Base-by-base conservation (phyloP, 1,140 invertebrate species). In the Temnothorax longispinosus region DNA sequence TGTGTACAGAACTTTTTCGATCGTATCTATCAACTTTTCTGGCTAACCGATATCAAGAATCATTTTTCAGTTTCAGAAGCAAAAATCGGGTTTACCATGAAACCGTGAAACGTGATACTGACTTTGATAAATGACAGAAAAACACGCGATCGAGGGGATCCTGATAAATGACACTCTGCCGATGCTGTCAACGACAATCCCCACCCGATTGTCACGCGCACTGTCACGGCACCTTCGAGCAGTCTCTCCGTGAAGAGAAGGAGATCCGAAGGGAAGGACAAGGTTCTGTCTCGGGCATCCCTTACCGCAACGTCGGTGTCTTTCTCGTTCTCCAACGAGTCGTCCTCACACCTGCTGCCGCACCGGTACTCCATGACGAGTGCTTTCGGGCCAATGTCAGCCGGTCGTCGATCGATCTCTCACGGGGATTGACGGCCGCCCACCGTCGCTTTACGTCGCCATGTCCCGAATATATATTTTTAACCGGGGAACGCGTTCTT, bases 261-360 rank as follows among this genome's bases (percentile, higher is more conserved):
- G 3, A 21, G 38, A 0, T 38, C 5, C 38, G 6, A 13, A 58
- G 15, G 18, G 13, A 18, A 11, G 21, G 52, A 50, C 41, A 27
- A 32, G 38, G 13, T 13, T 21, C 1, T 38, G 54, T 27, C 27
- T 69, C 8, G 11, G n/a, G n/a, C 6, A 77, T 60, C 69, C 89
- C 93, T 94, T 94, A 94, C 93, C 93, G 89, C 92, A 89, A 78
- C 47, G 21, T 80, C 71, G 71, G 85, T 85, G 85, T 89, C 92
- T 72, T 93, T 94, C 71, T 93, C 93, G 89, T 92, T 94, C 81
- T 94, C 93, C 77, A 90, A 82, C 64, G 86, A 76, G 69, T 94
- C 94, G 74, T 94, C 93, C 76, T 93, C 93, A 85, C 92, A 94
- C 71, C 93, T 91, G 72, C 93, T 93, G 91, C 50, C 38, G 75